These are phyloP conservation scores for Mormyrops boulengeri DNA, from an alignment of 2,797 vertebrate genomes.

Conservation along the genomic window DNA sequence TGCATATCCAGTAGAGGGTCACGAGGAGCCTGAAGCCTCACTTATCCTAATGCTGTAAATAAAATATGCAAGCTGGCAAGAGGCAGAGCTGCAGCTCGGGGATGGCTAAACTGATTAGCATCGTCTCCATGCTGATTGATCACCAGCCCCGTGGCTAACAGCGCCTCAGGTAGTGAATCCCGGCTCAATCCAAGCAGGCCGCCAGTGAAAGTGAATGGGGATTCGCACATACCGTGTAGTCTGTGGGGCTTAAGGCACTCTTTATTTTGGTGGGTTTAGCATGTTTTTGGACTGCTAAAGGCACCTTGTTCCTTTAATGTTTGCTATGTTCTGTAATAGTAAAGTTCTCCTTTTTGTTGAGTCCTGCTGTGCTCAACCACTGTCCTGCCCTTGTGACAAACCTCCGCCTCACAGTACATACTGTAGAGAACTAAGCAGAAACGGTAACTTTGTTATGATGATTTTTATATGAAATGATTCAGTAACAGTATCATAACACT, in stretches of 20 bases:
- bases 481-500: background rate
- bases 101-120: background rate
- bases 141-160: background rate
- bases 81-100: background rate
- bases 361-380: background rate
- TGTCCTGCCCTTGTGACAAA: background rate
- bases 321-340: background rate
- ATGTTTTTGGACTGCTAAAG: background rate
- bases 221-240: background rate
- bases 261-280: background rate
- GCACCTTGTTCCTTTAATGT: constrained; percentile 1
- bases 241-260: background rate
- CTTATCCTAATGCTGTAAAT: background rate
- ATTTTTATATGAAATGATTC: background rate
- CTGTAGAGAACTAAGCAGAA: no score
- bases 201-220: background rate
- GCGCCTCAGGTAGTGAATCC: background rate
- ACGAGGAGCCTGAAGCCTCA: background rate
- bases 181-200: background rate
- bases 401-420: background rate
- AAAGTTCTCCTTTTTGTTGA: background rate
- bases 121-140: background rate
- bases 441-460: background rate
- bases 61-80: background rate
- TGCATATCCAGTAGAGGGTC: background rate